These are phyloP conservation scores for Acleris cristana DNA, from an alignment of 2,888 invertebrate genomes.

Conservation along the genomic window DNA sequence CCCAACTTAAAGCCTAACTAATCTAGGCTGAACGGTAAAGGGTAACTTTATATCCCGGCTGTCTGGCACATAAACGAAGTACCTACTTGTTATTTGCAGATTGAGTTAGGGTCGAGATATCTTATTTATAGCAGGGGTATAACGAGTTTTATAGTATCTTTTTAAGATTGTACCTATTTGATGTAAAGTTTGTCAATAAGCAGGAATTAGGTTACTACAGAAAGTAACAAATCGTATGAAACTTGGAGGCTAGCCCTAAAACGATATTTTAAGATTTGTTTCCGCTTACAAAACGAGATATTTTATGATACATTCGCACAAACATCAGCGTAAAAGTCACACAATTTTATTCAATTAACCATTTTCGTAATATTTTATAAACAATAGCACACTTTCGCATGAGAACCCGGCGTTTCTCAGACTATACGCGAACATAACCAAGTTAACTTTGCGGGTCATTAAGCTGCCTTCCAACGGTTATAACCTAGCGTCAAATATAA, in stretches of 20 bases:
- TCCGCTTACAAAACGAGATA: background rate
- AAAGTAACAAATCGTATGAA: too few species aligned
- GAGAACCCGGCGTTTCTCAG: conserved; percentile 76
- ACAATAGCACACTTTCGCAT: conserved; percentile 72
- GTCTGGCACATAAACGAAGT: background rate
- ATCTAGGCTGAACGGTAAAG: background rate
- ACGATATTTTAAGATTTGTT: too few species aligned
- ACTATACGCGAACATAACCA: conserved; percentile 50
- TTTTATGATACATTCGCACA: conserved; percentile 15
- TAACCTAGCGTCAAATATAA: background rate
- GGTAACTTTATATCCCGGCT: background rate
- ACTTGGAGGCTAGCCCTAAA: too few species aligned
- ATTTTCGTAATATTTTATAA: conserved; percentile 33
- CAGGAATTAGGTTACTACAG: too few species aligned
- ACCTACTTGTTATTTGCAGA: background rate
- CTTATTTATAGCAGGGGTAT: conserved; percentile 7
- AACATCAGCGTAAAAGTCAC: conserved; percentile 15
- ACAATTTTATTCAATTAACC: conserved; percentile 31
- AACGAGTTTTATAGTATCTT: background rate
- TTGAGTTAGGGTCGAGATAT: background rate
- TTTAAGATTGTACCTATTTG: too few species aligned
- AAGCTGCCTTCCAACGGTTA: conserved; percentile 8
- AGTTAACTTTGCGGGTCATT: conserved; percentile 4
- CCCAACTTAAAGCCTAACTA: background rate
- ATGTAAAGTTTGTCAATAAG: too few species aligned